These are phyloP conservation scores for Peromyscus polionotus DNA, from an alignment of 2,113 vertebrate genomes.

Conservation along the genomic window DNA sequence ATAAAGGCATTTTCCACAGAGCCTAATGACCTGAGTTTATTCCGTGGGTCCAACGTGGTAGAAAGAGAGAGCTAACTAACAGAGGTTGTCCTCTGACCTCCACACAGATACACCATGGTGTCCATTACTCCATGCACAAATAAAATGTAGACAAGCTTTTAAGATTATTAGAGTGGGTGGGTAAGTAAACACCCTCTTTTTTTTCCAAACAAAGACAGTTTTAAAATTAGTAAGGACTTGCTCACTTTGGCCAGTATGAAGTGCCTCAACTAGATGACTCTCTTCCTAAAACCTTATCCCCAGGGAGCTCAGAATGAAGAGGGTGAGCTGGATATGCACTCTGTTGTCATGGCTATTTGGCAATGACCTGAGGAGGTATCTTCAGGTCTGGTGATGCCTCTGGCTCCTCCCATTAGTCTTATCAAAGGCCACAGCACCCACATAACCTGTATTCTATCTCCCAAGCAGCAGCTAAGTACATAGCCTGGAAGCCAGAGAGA, in stretches of 20 bases:
- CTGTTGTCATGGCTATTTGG: too few relatives aligned
- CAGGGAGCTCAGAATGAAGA: neutral
- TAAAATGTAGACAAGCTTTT: neutral
- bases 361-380: neutral
- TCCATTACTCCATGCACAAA: neutral
- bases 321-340: neutral
- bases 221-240: neutral
- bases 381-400: neutral
- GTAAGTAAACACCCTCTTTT: neutral
- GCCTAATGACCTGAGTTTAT: neutral
- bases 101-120: neutral
- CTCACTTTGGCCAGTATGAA: neutral
- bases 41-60: neutral
- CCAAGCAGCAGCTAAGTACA: neutral
- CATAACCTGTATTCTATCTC: neutral
- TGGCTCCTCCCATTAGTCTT: neutral
- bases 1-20: neutral
- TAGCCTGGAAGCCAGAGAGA: neutral
- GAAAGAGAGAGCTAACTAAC: neutral
- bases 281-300: neutral
- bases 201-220: neutral
- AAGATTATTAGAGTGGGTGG: neutral
- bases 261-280: neutral
- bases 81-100: neutral
- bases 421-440: neutral